phyloP scores from a whole-genome alignment of 2,113 vertebrate genomes.

The Tragelaphus strepsiceros region DNA sequence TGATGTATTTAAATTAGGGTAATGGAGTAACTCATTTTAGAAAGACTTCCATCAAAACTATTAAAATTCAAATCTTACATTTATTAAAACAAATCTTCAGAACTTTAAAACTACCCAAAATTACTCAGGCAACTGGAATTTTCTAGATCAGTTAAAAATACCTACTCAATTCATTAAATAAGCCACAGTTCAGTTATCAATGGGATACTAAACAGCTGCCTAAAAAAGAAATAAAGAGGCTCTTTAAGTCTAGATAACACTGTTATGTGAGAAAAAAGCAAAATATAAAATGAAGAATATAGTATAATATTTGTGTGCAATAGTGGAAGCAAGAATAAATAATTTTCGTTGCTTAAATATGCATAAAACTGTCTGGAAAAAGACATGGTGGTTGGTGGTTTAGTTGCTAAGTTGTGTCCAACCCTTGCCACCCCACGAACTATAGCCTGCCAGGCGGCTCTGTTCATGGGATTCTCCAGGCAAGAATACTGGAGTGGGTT shows the following conservation, averaged over 20 bases:
- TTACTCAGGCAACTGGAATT: background rate
- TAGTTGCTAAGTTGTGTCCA: background rate
- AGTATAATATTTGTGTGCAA: background rate
- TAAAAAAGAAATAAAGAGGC: background rate
- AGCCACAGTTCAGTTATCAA: background rate
- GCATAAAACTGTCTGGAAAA: background rate
- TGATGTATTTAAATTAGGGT: background rate
- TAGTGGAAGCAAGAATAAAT: background rate
- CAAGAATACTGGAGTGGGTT: background rate
- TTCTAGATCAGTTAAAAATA: constrained; percentile 31
- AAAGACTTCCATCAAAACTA: background rate
- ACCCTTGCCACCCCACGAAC: background rate
- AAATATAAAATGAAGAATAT: background rate
- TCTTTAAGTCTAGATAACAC: background rate
- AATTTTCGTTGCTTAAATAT: background rate
- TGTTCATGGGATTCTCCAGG: background rate
- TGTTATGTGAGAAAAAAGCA: background rate
- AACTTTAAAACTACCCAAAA: constrained; percentile 20
- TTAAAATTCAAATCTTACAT: background rate
- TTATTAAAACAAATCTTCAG: background rate
- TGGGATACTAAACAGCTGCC: background rate
- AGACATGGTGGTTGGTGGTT: background rate
- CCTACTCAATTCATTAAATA: background rate
- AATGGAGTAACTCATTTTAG: background rate
- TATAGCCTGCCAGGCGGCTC: background rate